Conservation (phyloP, 1,140 invertebrate species). For the Triops cancriformis region DNA sequence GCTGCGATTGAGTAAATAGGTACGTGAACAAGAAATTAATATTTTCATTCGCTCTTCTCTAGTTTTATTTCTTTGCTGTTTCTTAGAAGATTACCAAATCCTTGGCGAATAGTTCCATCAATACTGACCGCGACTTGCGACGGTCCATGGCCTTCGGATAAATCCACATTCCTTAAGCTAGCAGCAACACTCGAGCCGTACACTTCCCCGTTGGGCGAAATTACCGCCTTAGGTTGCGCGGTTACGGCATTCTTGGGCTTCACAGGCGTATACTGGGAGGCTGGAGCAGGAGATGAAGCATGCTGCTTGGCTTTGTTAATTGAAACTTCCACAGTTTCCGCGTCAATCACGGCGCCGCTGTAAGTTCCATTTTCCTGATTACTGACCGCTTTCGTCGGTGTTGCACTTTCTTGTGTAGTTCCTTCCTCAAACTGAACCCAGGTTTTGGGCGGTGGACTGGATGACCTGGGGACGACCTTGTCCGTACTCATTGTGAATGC, state of each 20-base stretch:
- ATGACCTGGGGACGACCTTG: slow-evolving; percentile 12
- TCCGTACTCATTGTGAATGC: neutral
- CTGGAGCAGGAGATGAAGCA: neutral
- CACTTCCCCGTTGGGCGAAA: neutral
- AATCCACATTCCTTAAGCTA: neutral
- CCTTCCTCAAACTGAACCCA: slow-evolving; percentile 39
- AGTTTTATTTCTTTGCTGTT: neutral
- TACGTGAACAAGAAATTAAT: slow-evolving; percentile 7
- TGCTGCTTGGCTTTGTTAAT: slow-evolving; percentile 27
- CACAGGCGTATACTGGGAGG: slow-evolving; percentile 14
- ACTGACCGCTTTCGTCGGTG: neutral
- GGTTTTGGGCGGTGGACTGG: slow-evolving; percentile 31
- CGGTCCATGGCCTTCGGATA: neutral
- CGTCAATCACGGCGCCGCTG: slow-evolving; percentile 32
- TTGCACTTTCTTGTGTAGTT: slow-evolving; percentile 31
- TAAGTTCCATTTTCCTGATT: slow-evolving; percentile 21
- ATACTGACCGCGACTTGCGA: neutral
- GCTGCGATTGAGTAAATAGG: slow-evolving; percentile 45
- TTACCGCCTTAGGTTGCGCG: neutral
- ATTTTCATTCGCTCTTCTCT: neutral
- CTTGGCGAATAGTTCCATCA: neutral
- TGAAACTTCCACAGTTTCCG: slow-evolving; percentile 29
- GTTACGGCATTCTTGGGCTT: neutral
- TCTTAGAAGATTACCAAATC: neutral
- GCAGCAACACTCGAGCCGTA: neutral